Evolutionary conservation across 1,140 invertebrate genomes (phyloP).

Genomic region (Sesamia nonagrioides): DNA sequence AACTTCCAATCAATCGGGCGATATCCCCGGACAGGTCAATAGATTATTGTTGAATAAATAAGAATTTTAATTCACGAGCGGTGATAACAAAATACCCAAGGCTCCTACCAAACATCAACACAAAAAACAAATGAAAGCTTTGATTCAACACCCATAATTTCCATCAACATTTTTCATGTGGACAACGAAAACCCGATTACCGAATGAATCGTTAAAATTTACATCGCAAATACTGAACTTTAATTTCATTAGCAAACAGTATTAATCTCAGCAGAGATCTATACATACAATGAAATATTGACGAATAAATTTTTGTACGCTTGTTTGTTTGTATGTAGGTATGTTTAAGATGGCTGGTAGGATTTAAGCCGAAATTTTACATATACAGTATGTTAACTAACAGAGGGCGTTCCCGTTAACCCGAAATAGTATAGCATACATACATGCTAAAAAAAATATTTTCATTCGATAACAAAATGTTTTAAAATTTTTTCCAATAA

Average conservation of each 20-base stretch:
- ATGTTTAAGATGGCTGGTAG: too few species aligned
- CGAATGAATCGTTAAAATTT: conserved; percentile 48
- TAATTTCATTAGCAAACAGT: conserved; percentile 57
- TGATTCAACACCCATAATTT: conserved; percentile 17
- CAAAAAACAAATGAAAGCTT: conserved; percentile 10
- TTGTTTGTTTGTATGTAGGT: too few species aligned
- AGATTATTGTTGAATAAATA: background rate
- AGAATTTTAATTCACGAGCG: background rate
- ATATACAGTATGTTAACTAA: too few species aligned
- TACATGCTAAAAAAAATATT: too few species aligned
- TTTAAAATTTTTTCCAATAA: too few species aligned
- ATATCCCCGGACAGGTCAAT: background rate
- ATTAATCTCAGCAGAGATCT: conserved; percentile 53
- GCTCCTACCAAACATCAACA: background rate
- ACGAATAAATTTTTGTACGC: too few species aligned
- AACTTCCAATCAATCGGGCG: too few species aligned
- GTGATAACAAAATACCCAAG: background rate
- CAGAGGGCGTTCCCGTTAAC: too few species aligned
- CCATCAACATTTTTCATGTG: conserved; percentile 23
- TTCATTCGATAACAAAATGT: too few species aligned
- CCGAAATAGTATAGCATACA: too few species aligned
- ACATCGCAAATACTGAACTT: conserved; percentile 52
- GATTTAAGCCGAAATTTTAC: too few species aligned
- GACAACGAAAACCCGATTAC: conserved; percentile 48
- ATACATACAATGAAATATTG: too few species aligned